Percentiles rank a stretch among this genome's conserved stretches.
Evolutionary conservation across 2,797 vertebrate genomes (phyloP).

Genomic region (Hydrophis major): DNA sequence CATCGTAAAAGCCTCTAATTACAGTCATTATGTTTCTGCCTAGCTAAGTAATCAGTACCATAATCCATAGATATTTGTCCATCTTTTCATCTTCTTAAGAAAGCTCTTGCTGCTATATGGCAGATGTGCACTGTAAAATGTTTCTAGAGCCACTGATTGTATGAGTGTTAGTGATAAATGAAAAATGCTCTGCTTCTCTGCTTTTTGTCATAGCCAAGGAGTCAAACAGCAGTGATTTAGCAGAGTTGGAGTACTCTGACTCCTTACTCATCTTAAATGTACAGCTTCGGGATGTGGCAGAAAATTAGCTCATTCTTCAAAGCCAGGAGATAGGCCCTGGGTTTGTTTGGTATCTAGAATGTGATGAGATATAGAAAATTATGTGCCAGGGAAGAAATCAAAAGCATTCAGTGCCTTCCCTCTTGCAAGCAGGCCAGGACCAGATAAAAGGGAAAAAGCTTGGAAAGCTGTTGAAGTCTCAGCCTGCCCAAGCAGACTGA

Average conservation of each 20-base stretch:
- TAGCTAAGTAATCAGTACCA: neutral
- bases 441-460: conserved; percentile 15
- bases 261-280: conserved; percentile 47
- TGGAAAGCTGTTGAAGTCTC: neutral
- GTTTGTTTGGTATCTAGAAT: conserved; percentile 46
- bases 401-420: conserved; percentile 23
- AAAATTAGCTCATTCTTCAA: conserved; percentile 47
- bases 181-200: neutral
- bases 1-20: neutral
- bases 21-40: neutral
- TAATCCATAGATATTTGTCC: neutral
- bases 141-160: neutral
- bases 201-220: conserved; percentile 11
- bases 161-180: neutral
- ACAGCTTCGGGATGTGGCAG: conserved; percentile 9
- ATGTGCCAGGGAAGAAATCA: conserved; percentile 8
- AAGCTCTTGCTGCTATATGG: neutral
- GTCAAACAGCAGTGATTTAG: neutral
- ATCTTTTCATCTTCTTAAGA: neutral
- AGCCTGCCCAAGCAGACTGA: neutral
- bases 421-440: neutral
- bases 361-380: conserved; percentile 24
- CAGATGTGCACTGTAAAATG: neutral
- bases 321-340: conserved; percentile 1
- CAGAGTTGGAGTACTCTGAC: neutral